Base-by-base conservation (phyloP, 2,797 vertebrate species). In the Mus caroli region DNA sequence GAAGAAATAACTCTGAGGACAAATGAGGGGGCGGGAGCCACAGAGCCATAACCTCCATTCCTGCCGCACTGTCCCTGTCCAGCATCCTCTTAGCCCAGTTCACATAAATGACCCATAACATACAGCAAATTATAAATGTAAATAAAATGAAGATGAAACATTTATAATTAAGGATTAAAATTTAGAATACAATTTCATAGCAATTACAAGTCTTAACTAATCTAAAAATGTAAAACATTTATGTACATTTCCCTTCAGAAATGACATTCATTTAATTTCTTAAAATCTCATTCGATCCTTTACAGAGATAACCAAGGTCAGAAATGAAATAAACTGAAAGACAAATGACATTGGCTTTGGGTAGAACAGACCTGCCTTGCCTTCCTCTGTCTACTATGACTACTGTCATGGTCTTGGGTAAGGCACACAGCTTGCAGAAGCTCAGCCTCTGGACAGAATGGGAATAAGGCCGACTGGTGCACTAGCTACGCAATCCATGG, bases 91-190 rank as follows among this genome's bases (percentile, higher is more conserved):
- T 87, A 67, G 79, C 1, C 28, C 26, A 71, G 26, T 89, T 88
- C n/a, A 94, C 46, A 67, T 69, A 76, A 54, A 76, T 37, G 56
- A 83, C 2, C 7, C 54, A 50, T 69, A 87, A 91, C 94, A 79
- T 54, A 12, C n/a, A 86, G 54, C 24, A 56, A 90, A 92, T 75
- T 82, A 60, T 50, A 82, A 89, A 94, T 71, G 34, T 69, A 24
- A 88, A 93, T 52, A 86, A 67, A 69, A 88, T 17, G 14, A 78
- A 43, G 78, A 76, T 88, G 15, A 95, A 95, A 86, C 13, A 64
- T 88, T 94, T 64, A 77, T 58, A 88, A 9, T 78, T 58, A 76
- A 62, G 95, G 40, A 82, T 75, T 95, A 90, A 94, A 87, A 91
- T 90, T 69, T 22, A 3, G 8, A 2, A 11, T 4, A n/a, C 10